Evolutionary conservation across 2,888 invertebrate genomes (phyloP), one percentile per base, ranked within the genome.

Genomic region (Pseudococcus longispinus): DNA sequence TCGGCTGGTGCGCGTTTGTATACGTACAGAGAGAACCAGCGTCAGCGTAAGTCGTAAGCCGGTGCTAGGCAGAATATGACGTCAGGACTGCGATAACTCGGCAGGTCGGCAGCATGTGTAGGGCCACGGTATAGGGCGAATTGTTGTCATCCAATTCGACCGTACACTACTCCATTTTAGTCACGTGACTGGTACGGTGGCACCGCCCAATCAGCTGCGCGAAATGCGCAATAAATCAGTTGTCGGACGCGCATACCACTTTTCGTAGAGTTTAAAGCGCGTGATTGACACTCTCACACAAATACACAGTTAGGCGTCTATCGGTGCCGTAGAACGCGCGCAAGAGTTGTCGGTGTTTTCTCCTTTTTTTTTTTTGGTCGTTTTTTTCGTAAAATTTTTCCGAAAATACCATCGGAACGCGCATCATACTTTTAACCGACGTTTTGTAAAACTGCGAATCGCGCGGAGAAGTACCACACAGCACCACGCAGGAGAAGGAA

Each of bases 281-380:
- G 77, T 86, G 86, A 86, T 86, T 86, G 86, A 86, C 86, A 86
- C 80, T 86, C 86, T 80, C 80, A 86, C 86, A 86, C 86, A 86
- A 86, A 86, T 86, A 80, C 86, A 86, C 86, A 86, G 86, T 86
- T 86, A 86, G 74, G 86, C 86, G 86, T 86, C 86, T 86, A 70
- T 86, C 86, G 86, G 86, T 85, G 86, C 74, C 70, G 86, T 77
- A 77, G 86, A 86, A 55, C 86, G 86, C 86, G 86, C 86, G 77
- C 77, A 77, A 70, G 77, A 80, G 77, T 80, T 80, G 77, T 60
- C 60, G 60, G 60, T 60, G 60, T 80, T 80, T 80, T 42, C 42
- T 80, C 18, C 4, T 32, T 37, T 37, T 65, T 26, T 65, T 65
- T 65, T 65, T 65, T 55, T 55, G 55, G n/a, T 55, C 18, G 55